These are phyloP conservation scores for Otolemur crassicaudatus DNA, from an alignment of 2,797 vertebrate species.

Conservation along the genomic window DNA sequence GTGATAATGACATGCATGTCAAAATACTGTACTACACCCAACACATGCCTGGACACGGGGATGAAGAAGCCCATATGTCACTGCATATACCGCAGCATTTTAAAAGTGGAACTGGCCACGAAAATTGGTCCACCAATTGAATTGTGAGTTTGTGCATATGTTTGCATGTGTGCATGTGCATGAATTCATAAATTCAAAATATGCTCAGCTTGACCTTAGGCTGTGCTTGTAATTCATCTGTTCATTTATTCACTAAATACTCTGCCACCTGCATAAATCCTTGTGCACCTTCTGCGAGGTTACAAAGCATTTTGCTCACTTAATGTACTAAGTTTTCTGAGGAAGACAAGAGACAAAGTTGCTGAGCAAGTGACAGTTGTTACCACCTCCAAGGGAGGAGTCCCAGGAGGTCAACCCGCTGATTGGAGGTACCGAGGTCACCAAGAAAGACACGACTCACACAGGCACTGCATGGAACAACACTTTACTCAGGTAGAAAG, in stretches of 20 bases:
- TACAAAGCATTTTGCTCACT: neutral
- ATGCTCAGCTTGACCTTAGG: fast-evolving
- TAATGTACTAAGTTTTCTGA: neutral
- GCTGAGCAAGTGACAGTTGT: neutral
- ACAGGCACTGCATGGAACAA: neutral
- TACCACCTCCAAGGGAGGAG: neutral
- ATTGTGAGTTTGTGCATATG: neutral
- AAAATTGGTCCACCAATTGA: neutral
- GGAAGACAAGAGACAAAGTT: neutral
- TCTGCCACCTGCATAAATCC: fast-evolving
- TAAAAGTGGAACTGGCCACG: neutral
- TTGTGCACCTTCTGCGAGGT: neutral
- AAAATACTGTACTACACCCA: no score
- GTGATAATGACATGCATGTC: neutral
- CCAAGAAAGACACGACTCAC: neutral
- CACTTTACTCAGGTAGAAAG: neutral
- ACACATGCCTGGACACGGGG: neutral
- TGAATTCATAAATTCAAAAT: conserved; percentile 15
- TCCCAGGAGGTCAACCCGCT: neutral
- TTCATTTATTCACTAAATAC: neutral
- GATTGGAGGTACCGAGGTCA: neutral
- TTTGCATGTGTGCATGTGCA: neutral
- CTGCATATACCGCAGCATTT: neutral
- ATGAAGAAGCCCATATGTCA: neutral
- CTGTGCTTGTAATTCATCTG: neutral